A percentile compares a stretch with the other conserved stretches of the same genome.
phyloP scores from a whole-genome alignment of 2,888 invertebrate genomes.

The Eledone cirrhosa region DNA sequence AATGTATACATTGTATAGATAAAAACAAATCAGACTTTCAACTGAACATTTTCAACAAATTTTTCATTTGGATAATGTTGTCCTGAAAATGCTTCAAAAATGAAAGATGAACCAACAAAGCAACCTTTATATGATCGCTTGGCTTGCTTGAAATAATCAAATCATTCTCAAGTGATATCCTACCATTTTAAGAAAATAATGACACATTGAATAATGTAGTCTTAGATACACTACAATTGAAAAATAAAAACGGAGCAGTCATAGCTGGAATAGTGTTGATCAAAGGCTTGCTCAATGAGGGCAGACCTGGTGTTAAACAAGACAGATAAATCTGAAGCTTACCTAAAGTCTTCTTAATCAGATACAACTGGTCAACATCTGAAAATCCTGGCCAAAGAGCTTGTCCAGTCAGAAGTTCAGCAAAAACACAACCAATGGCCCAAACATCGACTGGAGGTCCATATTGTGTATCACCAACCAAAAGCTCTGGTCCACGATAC shows the following conservation, averaged over 20 bases:
- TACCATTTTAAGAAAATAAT: too few species aligned
- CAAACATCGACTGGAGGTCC: constrained; percentile 91
- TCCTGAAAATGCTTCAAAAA: not conserved
- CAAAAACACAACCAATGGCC: constrained; percentile 83
- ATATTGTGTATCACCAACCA: constrained; percentile 90
- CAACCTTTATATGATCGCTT: too few species aligned
- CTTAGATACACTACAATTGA: too few species aligned
- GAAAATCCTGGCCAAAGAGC: constrained; percentile 94
- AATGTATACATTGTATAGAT: too few species aligned
- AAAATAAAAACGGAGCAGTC: too few species aligned
- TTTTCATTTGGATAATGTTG: not conserved
- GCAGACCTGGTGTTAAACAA: not conserved
- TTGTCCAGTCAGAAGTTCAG: constrained; percentile 68
- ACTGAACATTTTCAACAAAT: not conserved
- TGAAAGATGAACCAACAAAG: too few species aligned
- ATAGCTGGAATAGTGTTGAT: too few species aligned
- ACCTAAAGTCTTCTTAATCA: constrained; percentile 91
- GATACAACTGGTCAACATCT: constrained; percentile 96
- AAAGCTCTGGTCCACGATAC: constrained; percentile 96
- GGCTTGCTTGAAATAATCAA: too few species aligned
- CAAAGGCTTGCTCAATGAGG: too few species aligned
- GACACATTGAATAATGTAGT: too few species aligned
- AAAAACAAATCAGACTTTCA: too few species aligned
- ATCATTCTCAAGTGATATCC: too few species aligned
- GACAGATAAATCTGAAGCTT: constrained; percentile 28